Evolutionary conservation across 2,888 invertebrate species (phyloP).

Genomic region (Volucella inanis): DNA sequence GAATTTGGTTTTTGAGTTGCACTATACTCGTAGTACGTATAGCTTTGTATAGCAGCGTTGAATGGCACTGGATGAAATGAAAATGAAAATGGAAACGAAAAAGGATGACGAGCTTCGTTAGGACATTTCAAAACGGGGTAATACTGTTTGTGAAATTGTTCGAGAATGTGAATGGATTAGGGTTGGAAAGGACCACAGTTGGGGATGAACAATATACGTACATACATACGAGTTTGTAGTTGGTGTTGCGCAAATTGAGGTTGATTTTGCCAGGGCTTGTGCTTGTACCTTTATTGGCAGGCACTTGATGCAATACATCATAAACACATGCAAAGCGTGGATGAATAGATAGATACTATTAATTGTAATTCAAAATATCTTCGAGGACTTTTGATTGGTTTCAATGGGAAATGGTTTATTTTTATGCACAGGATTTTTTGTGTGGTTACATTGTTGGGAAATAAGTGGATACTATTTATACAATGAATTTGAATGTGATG

Average conservation of each 20-base stretch:
- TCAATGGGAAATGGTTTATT: slow-evolving; percentile 41
- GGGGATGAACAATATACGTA: slow-evolving; percentile 21
- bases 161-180: slow-evolving; percentile 67
- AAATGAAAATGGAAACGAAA: no score
- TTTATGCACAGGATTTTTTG: background rate
- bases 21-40: slow-evolving; percentile 1
- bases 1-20: slow-evolving; percentile 35
- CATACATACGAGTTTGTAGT: no score
- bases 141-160: slow-evolving; percentile 75
- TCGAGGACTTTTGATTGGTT: slow-evolving; percentile 28
- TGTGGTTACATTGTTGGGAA: no score
- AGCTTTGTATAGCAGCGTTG: slow-evolving; percentile 43
- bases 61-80: slow-evolving; percentile 24
- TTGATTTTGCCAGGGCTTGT: background rate
- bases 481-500: no score
- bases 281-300: slow-evolving; percentile 31
- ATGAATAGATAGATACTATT: background rate
- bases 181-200: slow-evolving; percentile 23
- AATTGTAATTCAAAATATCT: slow-evolving; percentile 33
- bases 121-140: slow-evolving; percentile 56
- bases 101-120: slow-evolving; percentile 44
- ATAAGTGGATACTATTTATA: no score
- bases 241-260: slow-evolving; percentile 40
- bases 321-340: slow-evolving; percentile 4
- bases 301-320: slow-evolving; percentile 28